phyloP scores from a whole-genome alignment of 2,888 invertebrate genomes.

The Thyatira batis region DNA sequence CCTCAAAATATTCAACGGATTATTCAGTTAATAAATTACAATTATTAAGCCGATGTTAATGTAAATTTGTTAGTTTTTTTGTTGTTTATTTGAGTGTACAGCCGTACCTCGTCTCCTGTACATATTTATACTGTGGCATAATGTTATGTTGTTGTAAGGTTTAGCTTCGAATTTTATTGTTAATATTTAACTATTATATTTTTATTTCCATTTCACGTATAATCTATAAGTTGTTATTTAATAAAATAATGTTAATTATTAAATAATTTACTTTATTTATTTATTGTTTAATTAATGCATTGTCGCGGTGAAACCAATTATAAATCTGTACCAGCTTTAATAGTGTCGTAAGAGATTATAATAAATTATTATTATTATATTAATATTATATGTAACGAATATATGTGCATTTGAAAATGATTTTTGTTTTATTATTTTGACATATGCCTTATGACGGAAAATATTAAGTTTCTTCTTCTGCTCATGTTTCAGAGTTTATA shows the following conservation, averaged over 20 bases:
- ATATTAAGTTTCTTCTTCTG: too few species aligned
- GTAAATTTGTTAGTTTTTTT: too few species aligned
- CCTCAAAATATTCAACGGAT: too few species aligned
- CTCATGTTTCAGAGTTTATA: too few species aligned
- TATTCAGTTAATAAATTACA: too few species aligned
- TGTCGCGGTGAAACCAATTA: conserved; percentile 66
- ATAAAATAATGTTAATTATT: conserved; percentile 5
- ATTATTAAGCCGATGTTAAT: too few species aligned
- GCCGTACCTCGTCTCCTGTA: not conserved
- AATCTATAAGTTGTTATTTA: too few species aligned
- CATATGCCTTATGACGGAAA: not conserved
- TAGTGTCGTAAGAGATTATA: conserved; percentile 70
- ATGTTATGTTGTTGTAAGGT: too few species aligned
- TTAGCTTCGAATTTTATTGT: too few species aligned
- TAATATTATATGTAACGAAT: conserved; percentile 68
- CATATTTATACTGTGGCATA: not conserved
- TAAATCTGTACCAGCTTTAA: conserved; percentile 79
- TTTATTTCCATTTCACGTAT: too few species aligned
- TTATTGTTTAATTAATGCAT: conserved; percentile 44
- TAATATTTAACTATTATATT: too few species aligned
- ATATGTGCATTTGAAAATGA: conserved; percentile 72
- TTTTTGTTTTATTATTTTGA: conserved; percentile 15
- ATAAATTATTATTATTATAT: conserved; percentile 63
- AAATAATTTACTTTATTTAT: not conserved
- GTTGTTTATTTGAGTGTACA: not conserved